A percentile compares a stretch with the other conserved stretches of the same genome.
phyloP scores from a whole-genome alignment of 1,140 invertebrate genomes.

The Papilio aristodemus region DNA sequence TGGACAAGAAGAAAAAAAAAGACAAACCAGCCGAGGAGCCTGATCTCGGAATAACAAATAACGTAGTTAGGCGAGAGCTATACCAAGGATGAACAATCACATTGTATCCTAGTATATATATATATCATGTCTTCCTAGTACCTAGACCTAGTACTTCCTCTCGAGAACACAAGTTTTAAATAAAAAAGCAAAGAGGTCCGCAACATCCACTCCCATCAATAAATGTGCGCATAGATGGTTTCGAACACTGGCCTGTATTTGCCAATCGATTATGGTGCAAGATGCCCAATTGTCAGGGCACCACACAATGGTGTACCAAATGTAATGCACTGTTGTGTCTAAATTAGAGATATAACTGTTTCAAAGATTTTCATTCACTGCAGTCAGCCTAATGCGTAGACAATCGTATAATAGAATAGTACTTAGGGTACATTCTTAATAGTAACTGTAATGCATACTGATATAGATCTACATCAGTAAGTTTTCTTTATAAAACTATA shows the following conservation, averaged over 20 bases:
- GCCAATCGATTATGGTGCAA: constrained; percentile 45
- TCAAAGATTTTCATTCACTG: constrained; percentile 49
- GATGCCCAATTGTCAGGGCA: constrained; percentile 50
- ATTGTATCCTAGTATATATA: too few species aligned
- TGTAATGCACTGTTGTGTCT: constrained; percentile 50
- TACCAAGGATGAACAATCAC: too few species aligned
- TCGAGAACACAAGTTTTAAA: constrained; percentile 41
- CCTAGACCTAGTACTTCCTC: too few species aligned
- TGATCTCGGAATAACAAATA: too few species aligned
- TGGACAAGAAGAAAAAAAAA: too few species aligned
- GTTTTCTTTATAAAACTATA: constrained; percentile 41
- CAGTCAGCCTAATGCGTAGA: constrained; percentile 42
- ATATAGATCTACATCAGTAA: constrained; percentile 47
- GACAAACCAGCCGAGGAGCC: too few species aligned
- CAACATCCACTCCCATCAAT: constrained; percentile 40
- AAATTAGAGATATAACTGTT: constrained; percentile 50
- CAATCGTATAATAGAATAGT: constrained; percentile 42
- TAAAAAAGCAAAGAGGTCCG: constrained; percentile 45
- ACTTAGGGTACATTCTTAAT: constrained; percentile 39
- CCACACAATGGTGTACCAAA: constrained; percentile 49
- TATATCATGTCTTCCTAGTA: too few species aligned
- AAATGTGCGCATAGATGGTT: too few species aligned
- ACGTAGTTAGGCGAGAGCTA: too few species aligned
- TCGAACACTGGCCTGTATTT: too few species aligned
- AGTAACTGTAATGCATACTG: constrained; percentile 45